phyloP scores from a whole-genome alignment of 2,888 invertebrate genomes.

The Nymphalis polychloros region DNA sequence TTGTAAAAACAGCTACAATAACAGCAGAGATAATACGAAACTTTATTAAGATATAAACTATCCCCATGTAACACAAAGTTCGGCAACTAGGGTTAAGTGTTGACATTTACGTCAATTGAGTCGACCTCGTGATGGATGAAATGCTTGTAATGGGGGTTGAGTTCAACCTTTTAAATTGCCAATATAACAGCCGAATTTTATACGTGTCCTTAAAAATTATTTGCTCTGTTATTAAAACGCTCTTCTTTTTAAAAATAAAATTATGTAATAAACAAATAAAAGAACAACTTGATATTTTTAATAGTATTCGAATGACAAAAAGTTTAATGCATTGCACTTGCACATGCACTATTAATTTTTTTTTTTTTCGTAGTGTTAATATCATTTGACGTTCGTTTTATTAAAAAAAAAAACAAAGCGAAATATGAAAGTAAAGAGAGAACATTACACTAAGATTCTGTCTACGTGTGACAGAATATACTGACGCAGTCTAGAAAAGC shows the following conservation, averaged over 20 bases:
- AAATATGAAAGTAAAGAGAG: constrained; percentile 2
- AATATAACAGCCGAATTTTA: constrained; percentile 28
- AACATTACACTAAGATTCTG: not conserved
- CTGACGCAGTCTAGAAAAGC: constrained; percentile 12
- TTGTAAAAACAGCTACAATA: not conserved
- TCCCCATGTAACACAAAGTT: constrained; percentile 57
- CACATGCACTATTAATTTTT: no score
- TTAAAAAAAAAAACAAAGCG: constrained; percentile 1
- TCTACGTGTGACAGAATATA: constrained; percentile 18
- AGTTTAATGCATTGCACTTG: no score
- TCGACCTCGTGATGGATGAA: constrained; percentile 71
- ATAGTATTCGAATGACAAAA: not conserved
- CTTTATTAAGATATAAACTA: constrained; percentile 21
- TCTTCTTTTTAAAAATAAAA: no score
- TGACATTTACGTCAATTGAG: constrained; percentile 76
- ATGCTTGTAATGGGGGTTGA: constrained; percentile 52
- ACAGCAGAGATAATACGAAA: constrained; percentile 1
- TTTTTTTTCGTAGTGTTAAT: not conserved
- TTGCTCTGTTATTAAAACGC: not conserved
- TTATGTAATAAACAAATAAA: no score
- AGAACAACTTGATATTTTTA: not conserved
- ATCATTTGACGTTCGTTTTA: not conserved
- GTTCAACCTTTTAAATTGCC: constrained; percentile 66
- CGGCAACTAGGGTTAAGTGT: constrained; percentile 66
- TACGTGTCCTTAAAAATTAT: not conserved